Base-by-base conservation (phyloP, 2,113 vertebrate species). In the Oreochromis aureus region DNA sequence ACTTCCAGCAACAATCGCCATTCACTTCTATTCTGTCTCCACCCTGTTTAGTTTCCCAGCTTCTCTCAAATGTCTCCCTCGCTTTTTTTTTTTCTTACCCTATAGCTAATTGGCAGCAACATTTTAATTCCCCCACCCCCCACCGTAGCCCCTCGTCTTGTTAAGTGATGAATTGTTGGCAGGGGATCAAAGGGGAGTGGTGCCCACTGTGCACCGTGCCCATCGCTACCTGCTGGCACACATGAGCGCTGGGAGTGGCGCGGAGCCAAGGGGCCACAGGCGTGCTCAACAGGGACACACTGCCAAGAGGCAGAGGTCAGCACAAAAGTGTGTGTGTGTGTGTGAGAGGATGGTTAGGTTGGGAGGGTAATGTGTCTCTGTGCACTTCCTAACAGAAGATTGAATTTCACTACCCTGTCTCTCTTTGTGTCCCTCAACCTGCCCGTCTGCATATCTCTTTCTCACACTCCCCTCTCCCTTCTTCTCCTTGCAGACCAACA, bases 151-250 rank as follows among this genome's bases (percentile, higher is more conserved):
- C 86, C 66, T 69, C 84, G 86, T 94, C 96, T 97, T 98, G 97
- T 97, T 96, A 97, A 97, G 97, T 95, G 97, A 97, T 98, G 97
- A 98, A 97, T 97, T 97, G 97, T 97, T 99, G 98, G 98, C 97
- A 66, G 1, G 58, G 94, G 96, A 98, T 99, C 96, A 98, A 97
- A 98, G 97, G 51, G 91, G 80, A 94, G 95, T 91, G 80, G 81
- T 93, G 81, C 87, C 92, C 91, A 86, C 84, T 89, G 89, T 89
- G 92, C 93, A 39, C 95, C 95, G 81, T 93, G 96, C 93, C 95
- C 96, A 93, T 97, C 97, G 93, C 95, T 97, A 97, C 96, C 97
- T 95, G 96, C 97, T 96, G 93, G 96, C 94, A 88, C 91, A 85
- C 89, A 96, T 96, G 97, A 97, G 97, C 92, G 89, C 94, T 90